Conservation (phyloP, 2,113 vertebrate genomes). For the Aramus guarauna region DNA sequence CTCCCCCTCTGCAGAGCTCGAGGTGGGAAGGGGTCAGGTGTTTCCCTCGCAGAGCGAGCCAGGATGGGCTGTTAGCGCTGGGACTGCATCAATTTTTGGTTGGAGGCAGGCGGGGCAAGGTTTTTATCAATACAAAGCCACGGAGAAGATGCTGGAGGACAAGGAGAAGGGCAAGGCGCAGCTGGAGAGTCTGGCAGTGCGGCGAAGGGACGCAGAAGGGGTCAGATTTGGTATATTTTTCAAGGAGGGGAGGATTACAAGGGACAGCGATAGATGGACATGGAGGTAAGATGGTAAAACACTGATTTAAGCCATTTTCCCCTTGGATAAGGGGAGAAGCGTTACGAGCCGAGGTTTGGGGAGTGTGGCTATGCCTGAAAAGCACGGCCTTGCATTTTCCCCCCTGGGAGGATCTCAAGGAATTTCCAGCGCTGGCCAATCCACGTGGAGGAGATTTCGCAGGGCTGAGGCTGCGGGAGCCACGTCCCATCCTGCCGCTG, state of each 20-base stretch:
- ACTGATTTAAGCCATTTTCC: background rate
- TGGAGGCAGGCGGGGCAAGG: background rate
- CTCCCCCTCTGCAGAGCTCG: background rate
- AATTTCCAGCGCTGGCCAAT: background rate
- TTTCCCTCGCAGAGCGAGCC: background rate
- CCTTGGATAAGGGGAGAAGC: fast-evolving
- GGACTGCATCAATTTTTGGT: fast-evolving
- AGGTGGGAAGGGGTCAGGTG: background rate
- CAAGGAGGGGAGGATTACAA: background rate
- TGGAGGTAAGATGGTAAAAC: background rate
- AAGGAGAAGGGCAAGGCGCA: background rate
- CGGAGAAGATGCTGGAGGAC: background rate
- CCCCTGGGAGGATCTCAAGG: background rate
- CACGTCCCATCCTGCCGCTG: background rate
- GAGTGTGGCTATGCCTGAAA: background rate
- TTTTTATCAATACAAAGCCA: background rate
- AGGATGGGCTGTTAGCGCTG: background rate
- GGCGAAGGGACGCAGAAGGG: fast-evolving
- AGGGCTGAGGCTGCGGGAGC: background rate
- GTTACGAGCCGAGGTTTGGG: fast-evolving
- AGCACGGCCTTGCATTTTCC: fast-evolving
- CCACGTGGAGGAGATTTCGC: fast-evolving
- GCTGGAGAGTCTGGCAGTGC: fast-evolving
- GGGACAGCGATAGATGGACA: background rate
- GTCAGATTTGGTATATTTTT: background rate